These are phyloP conservation scores for Stenodema calcarata DNA, from an alignment of 2,888 invertebrate species.

Conservation along the genomic window DNA sequence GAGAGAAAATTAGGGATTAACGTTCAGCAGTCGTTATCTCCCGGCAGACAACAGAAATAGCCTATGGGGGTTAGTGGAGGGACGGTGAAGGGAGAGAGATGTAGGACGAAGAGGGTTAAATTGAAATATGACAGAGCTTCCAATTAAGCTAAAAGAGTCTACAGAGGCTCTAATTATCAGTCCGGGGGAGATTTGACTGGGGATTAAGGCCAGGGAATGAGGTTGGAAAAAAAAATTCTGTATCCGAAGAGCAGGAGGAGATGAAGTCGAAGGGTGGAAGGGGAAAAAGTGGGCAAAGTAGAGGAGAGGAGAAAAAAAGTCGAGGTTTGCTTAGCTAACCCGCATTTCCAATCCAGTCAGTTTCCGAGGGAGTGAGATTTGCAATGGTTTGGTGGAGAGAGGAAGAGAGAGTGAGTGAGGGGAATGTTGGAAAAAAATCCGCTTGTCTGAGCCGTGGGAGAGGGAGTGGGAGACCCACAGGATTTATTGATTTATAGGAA, in stretches of 20 bases:
- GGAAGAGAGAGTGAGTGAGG: background rate
- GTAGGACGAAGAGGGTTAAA: background rate
- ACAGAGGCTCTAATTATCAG: conserved; percentile 34
- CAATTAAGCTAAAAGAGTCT: conserved; percentile 37
- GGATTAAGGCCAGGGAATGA: conserved; percentile 11
- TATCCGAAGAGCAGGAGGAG: background rate
- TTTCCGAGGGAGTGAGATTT: background rate
- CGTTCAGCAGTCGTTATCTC: conserved; percentile 25
- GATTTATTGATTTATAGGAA: background rate
- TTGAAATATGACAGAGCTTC: conserved; percentile 36
- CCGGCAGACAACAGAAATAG: conserved; percentile 10
- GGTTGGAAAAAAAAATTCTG: background rate
- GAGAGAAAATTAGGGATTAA: conserved; percentile 26
- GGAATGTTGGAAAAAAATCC: background rate
- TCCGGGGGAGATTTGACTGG: conserved; percentile 18
- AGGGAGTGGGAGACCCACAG: background rate
- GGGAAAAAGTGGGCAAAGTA: background rate
- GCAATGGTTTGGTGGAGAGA: background rate
- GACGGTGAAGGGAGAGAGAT: background rate
- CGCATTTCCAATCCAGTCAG: conserved; percentile 15
- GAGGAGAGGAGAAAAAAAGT: background rate
- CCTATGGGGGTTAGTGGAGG: background rate
- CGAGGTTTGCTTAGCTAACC: conserved; percentile 28
- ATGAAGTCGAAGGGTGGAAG: background rate
- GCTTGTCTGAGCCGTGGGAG: background rate